Evolutionary conservation across 2,113 vertebrate species (phyloP).

Genomic region (Antennarius striatus): DNA sequence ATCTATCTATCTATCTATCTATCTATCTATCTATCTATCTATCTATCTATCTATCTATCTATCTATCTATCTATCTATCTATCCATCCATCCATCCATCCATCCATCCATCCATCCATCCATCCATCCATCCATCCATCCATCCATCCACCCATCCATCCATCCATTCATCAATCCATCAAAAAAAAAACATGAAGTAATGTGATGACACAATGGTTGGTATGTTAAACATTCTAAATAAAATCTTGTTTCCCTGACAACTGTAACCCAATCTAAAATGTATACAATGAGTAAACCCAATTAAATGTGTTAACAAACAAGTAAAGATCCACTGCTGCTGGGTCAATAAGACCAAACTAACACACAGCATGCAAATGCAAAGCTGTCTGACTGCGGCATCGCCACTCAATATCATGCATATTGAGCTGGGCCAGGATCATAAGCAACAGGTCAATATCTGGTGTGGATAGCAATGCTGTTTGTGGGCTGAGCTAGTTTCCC

Average conservation of each 20-base stretch:
- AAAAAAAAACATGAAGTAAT: neutral
- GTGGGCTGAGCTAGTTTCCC: constrained; percentile 44
- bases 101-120: too few relatives aligned
- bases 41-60: too few relatives aligned
- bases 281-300: constrained; percentile 75
- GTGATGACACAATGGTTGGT: neutral
- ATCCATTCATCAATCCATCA: too few relatives aligned
- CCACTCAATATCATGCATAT: constrained; percentile 74
- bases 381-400: constrained; percentile 54
- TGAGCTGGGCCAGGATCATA: constrained; percentile 67
- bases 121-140: too few relatives aligned
- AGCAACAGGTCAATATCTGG: constrained; percentile 78
- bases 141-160: too few relatives aligned
- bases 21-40: too few relatives aligned
- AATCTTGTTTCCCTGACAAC: constrained; percentile 23
- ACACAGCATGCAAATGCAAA: constrained; percentile 76
- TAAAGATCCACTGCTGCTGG: constrained; percentile 76
- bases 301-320: constrained; percentile 82
- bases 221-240: neutral
- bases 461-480: constrained; percentile 60
- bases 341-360: constrained; percentile 74
- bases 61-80: too few relatives aligned
- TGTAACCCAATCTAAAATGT: constrained; percentile 60
- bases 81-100: too few relatives aligned
- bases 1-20: too few relatives aligned